Evolutionary conservation across 35 echinoderm and acorn worm species (phyloP), one percentile per base, ranked within the genome.

Genomic region (Apostichopus californicus): DNA sequence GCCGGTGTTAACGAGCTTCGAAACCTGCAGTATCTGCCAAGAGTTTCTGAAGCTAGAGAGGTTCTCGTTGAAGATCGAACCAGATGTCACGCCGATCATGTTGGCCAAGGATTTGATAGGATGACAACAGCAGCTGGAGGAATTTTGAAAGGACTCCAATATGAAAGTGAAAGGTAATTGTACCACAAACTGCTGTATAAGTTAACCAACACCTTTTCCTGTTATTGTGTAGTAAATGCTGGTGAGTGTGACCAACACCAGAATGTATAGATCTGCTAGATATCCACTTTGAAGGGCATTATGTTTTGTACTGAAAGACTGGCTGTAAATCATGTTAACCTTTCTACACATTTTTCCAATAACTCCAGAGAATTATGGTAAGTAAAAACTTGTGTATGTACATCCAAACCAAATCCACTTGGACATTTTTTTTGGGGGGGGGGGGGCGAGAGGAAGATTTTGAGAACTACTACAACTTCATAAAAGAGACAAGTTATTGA

Each of bases 91-190:
- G 97, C 97, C 34, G 97, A 99, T 83, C 97, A 99, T 87, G 90
- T 99, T 57, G 97, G 97, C 13, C 97, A 99, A 73, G 97, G 97
- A 8, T 99, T 99, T 92, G 97, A 98, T 59, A 77, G 97, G 17
- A 79, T 86, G 61, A 98, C 97, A 4, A 98, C 97, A 63, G 97
- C 97, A 77, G 97, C 97, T 78, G 97, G 91, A n/a, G 97, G 93
- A 20, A 77, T 98, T 26, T 92, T 98, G 25, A 96, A 98, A 83
- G 97, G 95, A 94, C 82, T 98, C 0, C 95, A 96, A 82, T 89
- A 54, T 52, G 70, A 92, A 20, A 94, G 94, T 85, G 80, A 93
- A 75, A 14, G 71, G 71, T 75, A 75, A 22, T 14, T 82, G 28
- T 24, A 82, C 28, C 61, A 11, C 54, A 55, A 11, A 81, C 14